Percentiles rank a stretch among this genome's conserved stretches.
phyloP scores from a whole-genome alignment of 2,888 invertebrate genomes.

The Tetragonisca angustula region DNA sequence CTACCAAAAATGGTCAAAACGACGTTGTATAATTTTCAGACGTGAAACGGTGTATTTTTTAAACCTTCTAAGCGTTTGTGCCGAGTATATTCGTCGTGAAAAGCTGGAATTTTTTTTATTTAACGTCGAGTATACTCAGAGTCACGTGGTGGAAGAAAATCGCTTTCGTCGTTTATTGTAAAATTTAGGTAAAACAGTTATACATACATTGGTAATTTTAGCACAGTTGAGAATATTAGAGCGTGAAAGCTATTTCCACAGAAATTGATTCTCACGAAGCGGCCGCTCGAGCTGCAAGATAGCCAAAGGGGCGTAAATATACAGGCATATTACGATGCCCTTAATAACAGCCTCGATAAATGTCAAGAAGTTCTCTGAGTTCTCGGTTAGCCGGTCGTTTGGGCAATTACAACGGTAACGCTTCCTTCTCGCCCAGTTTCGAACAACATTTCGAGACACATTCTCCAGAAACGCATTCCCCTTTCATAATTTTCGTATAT shows the following conservation, averaged over 20 bases:
- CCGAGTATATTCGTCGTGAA: too few species aligned
- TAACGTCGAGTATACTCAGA: too few species aligned
- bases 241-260: conserved; percentile 53
- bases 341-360: conserved; percentile 63
- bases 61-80: too few species aligned
- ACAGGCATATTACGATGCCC: conserved; percentile 47
- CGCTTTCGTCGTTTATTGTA: too few species aligned
- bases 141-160: too few species aligned
- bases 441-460: neutral
- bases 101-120: too few species aligned
- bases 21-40: too few species aligned
- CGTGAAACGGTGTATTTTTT: too few species aligned
- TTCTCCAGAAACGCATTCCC: too few species aligned
- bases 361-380: conserved; percentile 71
- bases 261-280: conserved; percentile 66
- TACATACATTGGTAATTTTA: too few species aligned
- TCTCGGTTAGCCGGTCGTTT: conserved; percentile 44
- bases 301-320: conserved; percentile 38
- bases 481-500: too few species aligned
- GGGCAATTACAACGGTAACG: conserved; percentile 35
- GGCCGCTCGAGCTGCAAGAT: conserved; percentile 32
- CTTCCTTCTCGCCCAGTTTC: neutral
- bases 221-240: neutral
- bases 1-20: conserved; percentile 6
- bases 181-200: too few species aligned